phyloP scores from a whole-genome alignment of 2,888 invertebrate genomes.

The Erynnis tages region DNA sequence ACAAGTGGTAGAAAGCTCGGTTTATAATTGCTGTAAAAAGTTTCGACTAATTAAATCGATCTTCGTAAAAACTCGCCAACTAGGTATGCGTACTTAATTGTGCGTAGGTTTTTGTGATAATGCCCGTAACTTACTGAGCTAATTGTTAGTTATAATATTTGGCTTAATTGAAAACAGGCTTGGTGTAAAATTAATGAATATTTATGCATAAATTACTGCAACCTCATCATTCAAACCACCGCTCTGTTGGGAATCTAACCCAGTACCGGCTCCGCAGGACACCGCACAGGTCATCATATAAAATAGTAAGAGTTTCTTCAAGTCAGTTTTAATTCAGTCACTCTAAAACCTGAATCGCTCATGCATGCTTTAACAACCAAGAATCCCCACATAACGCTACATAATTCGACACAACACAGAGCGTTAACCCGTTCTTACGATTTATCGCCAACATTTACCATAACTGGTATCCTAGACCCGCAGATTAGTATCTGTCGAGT shows the following conservation, averaged over 20 bases:
- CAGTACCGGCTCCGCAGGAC: too few relatives aligned
- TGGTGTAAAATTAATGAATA: too few relatives aligned
- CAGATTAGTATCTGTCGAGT: slow-evolving; percentile 1
- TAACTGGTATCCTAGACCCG: slow-evolving; percentile 1
- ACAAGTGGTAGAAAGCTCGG: background rate
- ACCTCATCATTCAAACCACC: too few relatives aligned
- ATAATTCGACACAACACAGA: background rate
- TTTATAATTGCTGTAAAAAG: slow-evolving; percentile 5
- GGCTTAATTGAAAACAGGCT: too few relatives aligned
- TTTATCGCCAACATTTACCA: slow-evolving; percentile 2
- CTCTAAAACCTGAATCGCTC: too few relatives aligned
- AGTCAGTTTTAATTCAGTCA: too few relatives aligned
- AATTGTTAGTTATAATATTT: too few relatives aligned
- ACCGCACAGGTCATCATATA: too few relatives aligned
- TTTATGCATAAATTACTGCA: too few relatives aligned
- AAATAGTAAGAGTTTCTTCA: too few relatives aligned
- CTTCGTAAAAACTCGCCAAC: background rate
- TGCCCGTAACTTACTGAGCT: background rate
- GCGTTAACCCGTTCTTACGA: background rate
- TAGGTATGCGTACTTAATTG: background rate
- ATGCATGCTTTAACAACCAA: too few relatives aligned
- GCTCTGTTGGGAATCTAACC: too few relatives aligned
- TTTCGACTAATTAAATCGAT: background rate
- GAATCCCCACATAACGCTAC: background rate
- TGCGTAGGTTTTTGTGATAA: background rate